A percentile compares a stretch with the other conserved stretches of the same genome.
These are phyloP conservation scores for Drosophila borborema DNA, from an alignment of 2,888 invertebrate species.

Conservation along the genomic window DNA sequence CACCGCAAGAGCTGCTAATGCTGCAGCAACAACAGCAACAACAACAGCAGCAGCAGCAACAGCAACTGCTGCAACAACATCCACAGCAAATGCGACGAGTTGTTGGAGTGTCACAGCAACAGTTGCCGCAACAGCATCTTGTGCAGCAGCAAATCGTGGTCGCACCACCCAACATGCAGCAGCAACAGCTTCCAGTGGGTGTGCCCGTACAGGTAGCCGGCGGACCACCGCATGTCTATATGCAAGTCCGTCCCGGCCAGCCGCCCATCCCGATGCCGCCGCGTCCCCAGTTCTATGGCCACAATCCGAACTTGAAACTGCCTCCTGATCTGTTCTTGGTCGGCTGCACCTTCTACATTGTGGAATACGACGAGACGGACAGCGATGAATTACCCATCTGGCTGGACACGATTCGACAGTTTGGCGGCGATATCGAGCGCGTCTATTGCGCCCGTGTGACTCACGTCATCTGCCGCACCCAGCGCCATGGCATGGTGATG, in stretches of 20 bases:
- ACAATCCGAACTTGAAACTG: slow-evolving; percentile 95
- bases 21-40: slow-evolving; percentile 85
- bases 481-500: slow-evolving; percentile 95
- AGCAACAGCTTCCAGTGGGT: slow-evolving; percentile 64
- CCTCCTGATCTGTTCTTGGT: slow-evolving; percentile 95
- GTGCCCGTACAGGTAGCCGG: slow-evolving; percentile 69
- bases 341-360: slow-evolving; percentile 96
- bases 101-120: slow-evolving; percentile 68
- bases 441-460: slow-evolving; percentile 94
- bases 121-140: slow-evolving; percentile 71
- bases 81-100: slow-evolving; percentile 85
- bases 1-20: slow-evolving; percentile 86
- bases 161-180: slow-evolving; percentile 82
- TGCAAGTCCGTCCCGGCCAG: slow-evolving; percentile 81
- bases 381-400: slow-evolving; percentile 88
- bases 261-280: slow-evolving; percentile 86
- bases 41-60: slow-evolving; percentile 85
- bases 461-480: slow-evolving; percentile 96
- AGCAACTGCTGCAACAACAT: slow-evolving; percentile 80
- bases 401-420: slow-evolving; percentile 90
- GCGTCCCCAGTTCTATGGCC: slow-evolving; percentile 94
- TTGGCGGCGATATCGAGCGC: slow-evolving; percentile 95
- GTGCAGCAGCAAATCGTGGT: slow-evolving; percentile 79
- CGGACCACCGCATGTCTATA: slow-evolving; percentile 85
- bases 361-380: slow-evolving; percentile 91